Base-by-base conservation (phyloP, 2,797 vertebrate species). In the Paratrypauchen microcephalus region DNA sequence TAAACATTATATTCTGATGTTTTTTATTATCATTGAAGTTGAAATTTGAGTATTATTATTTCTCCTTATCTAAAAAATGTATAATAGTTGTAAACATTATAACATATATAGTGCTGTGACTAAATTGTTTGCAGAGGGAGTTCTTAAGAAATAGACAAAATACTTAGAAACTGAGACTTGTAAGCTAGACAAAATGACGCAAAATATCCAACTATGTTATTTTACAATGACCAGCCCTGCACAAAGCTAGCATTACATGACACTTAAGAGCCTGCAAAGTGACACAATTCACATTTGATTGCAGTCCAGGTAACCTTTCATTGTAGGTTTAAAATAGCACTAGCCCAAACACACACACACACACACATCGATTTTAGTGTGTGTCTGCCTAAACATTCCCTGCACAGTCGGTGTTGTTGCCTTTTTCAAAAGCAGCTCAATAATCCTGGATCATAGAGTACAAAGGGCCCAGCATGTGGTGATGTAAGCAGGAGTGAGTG, bases 391-490 rank as follows among this genome's bases (percentile, higher is more conserved):
- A 82, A 86, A 83, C 87, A 78, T 86, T 88, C 82, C 67, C 82
- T 79, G 63, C 69, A 1, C 67, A 73, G 79, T 71, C 79, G 77
- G 83, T 78, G 76, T 81, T 74, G 65, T 76, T 82, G 83, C 62
- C 67, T 62, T 69, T 86, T 74, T 90, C 32, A 85, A 91, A 87
- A 87, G 85, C 86, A 0, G 70, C 77, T 80, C 87, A 72, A 80
- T 92, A 92, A 93, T 93, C 92, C 92, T 68, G 89, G 92, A 89
- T 93, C 89, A 91, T 71, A 66, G 76, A 80, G 80, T 45, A 93
- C 90, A 93, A 93, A 91, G 83, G 80, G 73, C 80, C 80, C 78
- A 70, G 79, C 84, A 83, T 74, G 73, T 59, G 77, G 82, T 88
- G 89, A 85, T 89, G 86, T 86, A 90, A 89, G 84, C 85, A 41